phyloP scores from a whole-genome alignment of 92 coral and sea anemone genomes.

The Zoanthus sansibaricus region DNA sequence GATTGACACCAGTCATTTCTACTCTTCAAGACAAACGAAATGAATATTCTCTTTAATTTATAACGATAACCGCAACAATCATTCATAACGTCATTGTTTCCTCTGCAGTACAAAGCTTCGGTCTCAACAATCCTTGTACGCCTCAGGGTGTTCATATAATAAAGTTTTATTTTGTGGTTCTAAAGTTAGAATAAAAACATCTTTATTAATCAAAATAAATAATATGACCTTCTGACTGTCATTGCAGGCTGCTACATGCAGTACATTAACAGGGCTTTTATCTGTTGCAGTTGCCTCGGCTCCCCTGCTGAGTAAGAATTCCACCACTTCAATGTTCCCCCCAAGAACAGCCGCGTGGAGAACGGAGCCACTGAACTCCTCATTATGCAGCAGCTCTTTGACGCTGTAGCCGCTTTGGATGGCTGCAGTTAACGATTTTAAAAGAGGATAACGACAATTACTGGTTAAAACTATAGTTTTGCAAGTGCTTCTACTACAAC shows the following conservation, averaged over 20 bases:
- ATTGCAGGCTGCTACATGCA: conserved; percentile 31
- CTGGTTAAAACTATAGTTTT: background rate
- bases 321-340: conserved; percentile 29
- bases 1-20: too few species aligned
- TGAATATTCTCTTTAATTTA: too few species aligned
- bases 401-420: background rate
- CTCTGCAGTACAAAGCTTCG: too few species aligned
- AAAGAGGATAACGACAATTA: background rate
- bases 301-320: conserved; percentile 8
- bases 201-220: background rate
- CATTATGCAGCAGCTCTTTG: conserved; percentile 6
- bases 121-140: too few species aligned
- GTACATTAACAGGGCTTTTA: background rate
- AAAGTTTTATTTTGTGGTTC: too few species aligned
- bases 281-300: conserved; percentile 2
- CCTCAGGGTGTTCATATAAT: too few species aligned
- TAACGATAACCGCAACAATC: too few species aligned
- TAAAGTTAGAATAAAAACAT: background rate
- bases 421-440: background rate
- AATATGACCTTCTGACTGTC: conserved; percentile 23
- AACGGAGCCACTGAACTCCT: conserved; percentile 19
- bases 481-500: background rate
- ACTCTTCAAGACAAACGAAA: background rate
- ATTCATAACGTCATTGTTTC: too few species aligned
- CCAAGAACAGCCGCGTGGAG: conserved; percentile 42